phyloP scores from a whole-genome alignment of 2,113 vertebrate genomes.

The Tragulus kanchil region DNA sequence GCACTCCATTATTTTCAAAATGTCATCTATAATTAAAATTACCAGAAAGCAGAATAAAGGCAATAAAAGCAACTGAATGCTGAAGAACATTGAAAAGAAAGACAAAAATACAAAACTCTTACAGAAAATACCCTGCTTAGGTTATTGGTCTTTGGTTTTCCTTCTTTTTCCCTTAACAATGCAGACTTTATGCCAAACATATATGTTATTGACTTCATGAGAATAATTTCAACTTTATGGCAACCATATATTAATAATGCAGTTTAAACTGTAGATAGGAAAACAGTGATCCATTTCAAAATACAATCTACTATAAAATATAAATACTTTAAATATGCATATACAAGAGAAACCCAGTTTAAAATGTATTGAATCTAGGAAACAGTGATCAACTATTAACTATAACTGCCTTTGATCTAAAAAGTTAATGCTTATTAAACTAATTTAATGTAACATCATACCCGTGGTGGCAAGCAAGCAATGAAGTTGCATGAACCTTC shows the following conservation, averaged over 20 bases:
- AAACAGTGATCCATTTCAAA: too few relatives aligned
- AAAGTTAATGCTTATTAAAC: not conserved
- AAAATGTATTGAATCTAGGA: not conserved
- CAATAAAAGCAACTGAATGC: not conserved
- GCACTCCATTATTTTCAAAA: not conserved
- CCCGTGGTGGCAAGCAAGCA: not conserved
- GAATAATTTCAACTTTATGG: not conserved
- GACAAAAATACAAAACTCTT: not conserved
- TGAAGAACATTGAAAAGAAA: not conserved
- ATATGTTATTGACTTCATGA: not conserved
- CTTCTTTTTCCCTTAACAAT: not conserved
- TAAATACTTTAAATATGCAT: not conserved
- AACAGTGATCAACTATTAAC: not conserved
- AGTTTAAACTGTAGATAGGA: too few relatives aligned
- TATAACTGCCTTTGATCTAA: not conserved
- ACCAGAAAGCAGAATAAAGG: not conserved
- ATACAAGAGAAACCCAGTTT: not conserved
- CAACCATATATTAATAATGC: not conserved
- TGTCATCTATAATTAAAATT: not conserved
- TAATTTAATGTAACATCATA: not conserved
- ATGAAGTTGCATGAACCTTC: not conserved
- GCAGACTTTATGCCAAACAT: not conserved
- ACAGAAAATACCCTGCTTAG: not conserved
- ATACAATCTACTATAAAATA: not conserved
- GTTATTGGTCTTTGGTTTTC: not conserved